A percentile compares a stretch with the other conserved stretches of the same genome.
phyloP scores from a whole-genome alignment of 1,140 invertebrate genomes.

The Drosophila paulistorum region DNA sequence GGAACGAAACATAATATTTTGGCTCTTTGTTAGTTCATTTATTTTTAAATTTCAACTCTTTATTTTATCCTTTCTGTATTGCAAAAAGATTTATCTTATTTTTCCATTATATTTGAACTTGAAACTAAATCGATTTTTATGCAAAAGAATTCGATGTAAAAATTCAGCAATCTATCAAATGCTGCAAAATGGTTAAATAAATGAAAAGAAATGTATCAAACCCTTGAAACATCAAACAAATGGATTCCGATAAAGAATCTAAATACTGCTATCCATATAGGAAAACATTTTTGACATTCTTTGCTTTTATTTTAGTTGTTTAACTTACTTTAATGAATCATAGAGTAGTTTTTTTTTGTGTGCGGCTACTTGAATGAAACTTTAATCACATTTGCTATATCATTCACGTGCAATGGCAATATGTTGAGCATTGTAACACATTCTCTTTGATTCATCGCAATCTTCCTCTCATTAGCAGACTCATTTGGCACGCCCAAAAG shows the following conservation, averaged over 20 bases:
- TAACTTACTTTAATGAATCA: not conserved
- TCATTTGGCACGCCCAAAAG: constrained; percentile 53
- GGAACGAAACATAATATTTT: no score
- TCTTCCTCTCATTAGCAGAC: constrained; percentile 48
- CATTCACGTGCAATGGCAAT: constrained; percentile 21
- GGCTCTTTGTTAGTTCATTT: no score
- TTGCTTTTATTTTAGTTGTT: not conserved
- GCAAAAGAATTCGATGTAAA: not conserved
- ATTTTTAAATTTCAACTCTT: no score
- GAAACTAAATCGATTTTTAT: no score
- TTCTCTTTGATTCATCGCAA: constrained; percentile 34
- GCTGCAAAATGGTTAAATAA: not conserved
- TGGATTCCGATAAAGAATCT: not conserved
- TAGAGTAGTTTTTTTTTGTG: not conserved
- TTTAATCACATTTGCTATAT: constrained; percentile 5
- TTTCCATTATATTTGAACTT: no score
- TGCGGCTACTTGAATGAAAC: not conserved
- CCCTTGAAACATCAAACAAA: not conserved
- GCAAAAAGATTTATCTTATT: no score
- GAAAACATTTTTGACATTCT: not conserved
- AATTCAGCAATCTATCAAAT: not conserved
- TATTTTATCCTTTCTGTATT: no score
- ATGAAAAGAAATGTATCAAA: not conserved
- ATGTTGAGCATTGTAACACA: constrained; percentile 25
- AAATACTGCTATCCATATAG: not conserved